Conservation (phyloP, 2,797 vertebrate species). For the Enteromius viviparus region DNA sequence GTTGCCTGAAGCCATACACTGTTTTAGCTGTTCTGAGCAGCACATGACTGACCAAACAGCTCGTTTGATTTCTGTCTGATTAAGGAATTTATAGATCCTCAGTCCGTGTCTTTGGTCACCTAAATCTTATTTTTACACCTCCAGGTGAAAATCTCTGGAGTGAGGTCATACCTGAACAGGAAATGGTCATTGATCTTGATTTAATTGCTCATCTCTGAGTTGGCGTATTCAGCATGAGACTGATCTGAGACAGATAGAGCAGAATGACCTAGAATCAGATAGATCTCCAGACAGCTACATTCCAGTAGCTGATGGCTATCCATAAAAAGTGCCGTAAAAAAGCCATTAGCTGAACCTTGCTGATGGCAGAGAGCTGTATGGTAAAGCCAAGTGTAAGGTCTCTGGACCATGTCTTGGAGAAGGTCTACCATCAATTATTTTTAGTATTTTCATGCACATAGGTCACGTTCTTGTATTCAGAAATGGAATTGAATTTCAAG, state of each 20-base stretch:
- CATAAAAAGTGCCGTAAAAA: conserved; percentile 54
- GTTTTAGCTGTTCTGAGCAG: conserved; percentile 56
- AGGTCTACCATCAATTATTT: neutral
- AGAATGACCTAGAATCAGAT: conserved; percentile 39
- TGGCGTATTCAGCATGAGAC: conserved; percentile 29
- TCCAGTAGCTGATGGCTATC: conserved; percentile 59
- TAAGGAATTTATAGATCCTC: conserved; percentile 30
- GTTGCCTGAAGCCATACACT: conserved; percentile 47
- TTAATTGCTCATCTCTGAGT: conserved; percentile 37
- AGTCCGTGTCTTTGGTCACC: neutral
- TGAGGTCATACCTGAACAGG: conserved; percentile 52
- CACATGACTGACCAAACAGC: conserved; percentile 57
- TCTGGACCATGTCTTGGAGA: conserved; percentile 34
- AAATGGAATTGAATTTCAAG: neutral
- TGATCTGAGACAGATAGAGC: conserved; percentile 56
- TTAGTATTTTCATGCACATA: conserved; percentile 1
- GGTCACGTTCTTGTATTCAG: neutral
- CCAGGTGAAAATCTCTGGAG: conserved; percentile 44
- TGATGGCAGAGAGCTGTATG: conserved; percentile 8
- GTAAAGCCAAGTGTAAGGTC: conserved; percentile 6
- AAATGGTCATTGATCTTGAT: conserved; percentile 30
- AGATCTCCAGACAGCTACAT: conserved; percentile 49
- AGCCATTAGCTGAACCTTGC: conserved; percentile 43
- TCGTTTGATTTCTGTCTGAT: conserved; percentile 46
- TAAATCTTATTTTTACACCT: conserved; percentile 29